Base-by-base conservation (phyloP, 2,113 vertebrate genomes). In the Choloepus hoffmanni region DNA sequence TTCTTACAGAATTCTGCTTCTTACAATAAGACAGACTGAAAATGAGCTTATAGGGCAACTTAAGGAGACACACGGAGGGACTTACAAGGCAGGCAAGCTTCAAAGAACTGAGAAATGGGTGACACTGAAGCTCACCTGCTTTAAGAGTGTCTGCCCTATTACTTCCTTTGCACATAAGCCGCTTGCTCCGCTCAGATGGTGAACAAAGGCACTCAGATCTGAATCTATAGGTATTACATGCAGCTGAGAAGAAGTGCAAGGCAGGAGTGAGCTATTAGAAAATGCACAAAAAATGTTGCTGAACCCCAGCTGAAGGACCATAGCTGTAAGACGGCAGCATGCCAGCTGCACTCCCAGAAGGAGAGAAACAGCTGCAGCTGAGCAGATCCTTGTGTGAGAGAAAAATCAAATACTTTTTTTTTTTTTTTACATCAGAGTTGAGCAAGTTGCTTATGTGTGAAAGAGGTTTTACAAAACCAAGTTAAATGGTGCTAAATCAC, bases 401-500 rank as follows among this genome's bases (percentile, higher is more conserved):
- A 97, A 97, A 97, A 97, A n/a, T n/a, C n/a, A n/a, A n/a, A 89
- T 50, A 30, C 16, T 96, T 98, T 83, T 85, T 82, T 85, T 62
- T 84, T 60, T 89, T 78, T 48, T 60, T 78, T 98, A 92, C 83
- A 91, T 97, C 89, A 91, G 92, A 98, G 82, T 95, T 97, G 96
- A 98, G 63, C 95, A 97, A 97, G 92, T 96, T 97, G 97, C 97
- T 98, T 98, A 98, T 93, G 97, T 97, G 97, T 60, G 19, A 98
- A 92, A 98, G 96, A 85, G 97, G 81, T 87, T 97, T 96, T 97
- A 94, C 96, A 94, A 93, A 98, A 98, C 97, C 96, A 96, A 97
- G 97, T 95, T 98, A 98, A 98, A 98, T 70, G 97, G 97, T 98
- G 97, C 95, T 98, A 98, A 97, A 96, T 97, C 98, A 98, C 98